Evolutionary conservation across 2,888 invertebrate genomes (phyloP), one percentile per base, ranked within the genome.

Genomic region (Anodontia alba): DNA sequence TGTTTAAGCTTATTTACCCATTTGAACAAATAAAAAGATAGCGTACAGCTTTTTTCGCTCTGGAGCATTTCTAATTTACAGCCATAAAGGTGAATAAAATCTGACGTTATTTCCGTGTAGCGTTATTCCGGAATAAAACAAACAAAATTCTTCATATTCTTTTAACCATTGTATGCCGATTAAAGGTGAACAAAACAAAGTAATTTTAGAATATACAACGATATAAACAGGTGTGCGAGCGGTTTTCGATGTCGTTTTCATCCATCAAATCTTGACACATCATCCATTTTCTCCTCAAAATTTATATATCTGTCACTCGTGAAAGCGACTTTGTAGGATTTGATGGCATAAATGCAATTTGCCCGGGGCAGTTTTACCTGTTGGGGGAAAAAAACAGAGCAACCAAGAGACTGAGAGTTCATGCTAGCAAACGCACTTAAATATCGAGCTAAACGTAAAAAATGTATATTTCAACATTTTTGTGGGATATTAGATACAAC

Each of bases 301-400:
- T 86, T 83, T 86, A 86, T 86, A 81, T 81, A 81, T 83, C 83
- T 86, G 86, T 86, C 86, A 86, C 81, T 75, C 78, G 43, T 68
- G 57, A 75, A 82, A 73, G 81, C 83, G 73, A 81, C 76, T 73
- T 80, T 80, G 33, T 33, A 69, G 54, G 74, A 78, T 77, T 86
- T 83, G 80, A 81, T 83, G 86, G 77, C 80, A 75, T 70, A 76
- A 76, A 81, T 76, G 81, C 80, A 80, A 86, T 86, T 76, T 73
- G 81, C 86, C 86, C 49, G 17, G 31, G 86, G 85, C 85, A 36
- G 80, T 67, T 73, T 77, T 81, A 84, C 81, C 81, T 84, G 81
- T 72, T 69, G 74, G n/a, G 5, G 31, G 29, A 62, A 57, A 17
- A 38, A 38, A 38, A 38, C 38, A 8, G n/a, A n/a, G 38, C 17